A percentile compares a stretch with the other conserved stretches of the same genome.
Evolutionary conservation across 2,888 invertebrate genomes (phyloP).

Genomic region (Eulithis prunata): DNA sequence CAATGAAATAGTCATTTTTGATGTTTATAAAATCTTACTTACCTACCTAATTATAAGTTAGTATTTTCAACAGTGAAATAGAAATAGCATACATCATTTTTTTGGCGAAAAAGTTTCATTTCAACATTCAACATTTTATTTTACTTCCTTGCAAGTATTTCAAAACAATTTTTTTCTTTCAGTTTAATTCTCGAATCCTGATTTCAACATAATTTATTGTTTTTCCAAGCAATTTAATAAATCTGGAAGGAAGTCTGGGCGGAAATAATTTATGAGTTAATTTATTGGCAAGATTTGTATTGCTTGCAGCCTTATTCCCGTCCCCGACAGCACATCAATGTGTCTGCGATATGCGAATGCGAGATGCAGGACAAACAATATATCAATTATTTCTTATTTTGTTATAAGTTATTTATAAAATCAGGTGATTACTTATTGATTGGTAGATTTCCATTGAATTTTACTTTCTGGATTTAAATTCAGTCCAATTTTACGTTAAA

Average conservation of each 20-base stretch:
- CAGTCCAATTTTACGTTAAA: no score
- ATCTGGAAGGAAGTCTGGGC: constrained; percentile 19
- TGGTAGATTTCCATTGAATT: background rate
- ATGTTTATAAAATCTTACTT: no score
- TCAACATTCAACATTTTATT: background rate
- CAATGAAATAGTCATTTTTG: no score
- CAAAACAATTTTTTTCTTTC: background rate
- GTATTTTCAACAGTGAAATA: no score
- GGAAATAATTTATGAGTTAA: constrained; percentile 13
- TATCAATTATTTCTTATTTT: background rate
- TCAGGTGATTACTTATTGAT: background rate
- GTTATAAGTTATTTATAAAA: no score
- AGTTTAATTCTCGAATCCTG: background rate
- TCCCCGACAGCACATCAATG: constrained; percentile 6
- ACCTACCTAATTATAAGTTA: no score
- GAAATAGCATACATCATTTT: no score
- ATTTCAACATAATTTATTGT: constrained; percentile 7
- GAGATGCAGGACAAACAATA: no score
- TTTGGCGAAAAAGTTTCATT: no score
- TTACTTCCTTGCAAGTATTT: background rate
- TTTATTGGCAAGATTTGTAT: constrained; percentile 11
- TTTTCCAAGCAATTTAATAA: constrained; percentile 11
- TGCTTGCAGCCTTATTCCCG: constrained; percentile 12
- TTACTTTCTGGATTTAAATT: background rate
- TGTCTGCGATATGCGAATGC: constrained; percentile 7